Conservation (phyloP, 2,113 vertebrate species). For the Gallinago media region DNA sequence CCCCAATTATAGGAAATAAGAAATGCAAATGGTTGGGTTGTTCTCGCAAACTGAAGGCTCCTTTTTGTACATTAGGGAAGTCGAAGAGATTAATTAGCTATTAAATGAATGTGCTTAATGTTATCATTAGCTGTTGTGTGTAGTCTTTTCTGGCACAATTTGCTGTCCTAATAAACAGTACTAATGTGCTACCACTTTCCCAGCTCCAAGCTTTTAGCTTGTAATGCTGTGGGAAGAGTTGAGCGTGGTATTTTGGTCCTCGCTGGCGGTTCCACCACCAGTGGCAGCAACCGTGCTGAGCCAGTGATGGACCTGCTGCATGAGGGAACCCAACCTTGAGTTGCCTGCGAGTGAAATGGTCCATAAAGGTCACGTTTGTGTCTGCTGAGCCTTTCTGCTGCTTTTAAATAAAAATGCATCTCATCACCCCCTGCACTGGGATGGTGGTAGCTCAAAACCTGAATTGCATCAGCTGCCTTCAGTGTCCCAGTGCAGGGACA, state of each 20-base stretch:
- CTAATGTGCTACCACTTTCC: not conserved
- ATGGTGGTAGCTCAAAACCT: no score
- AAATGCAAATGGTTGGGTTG: not conserved
- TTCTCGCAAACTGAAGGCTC: not conserved
- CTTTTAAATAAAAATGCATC: rapidly evolving
- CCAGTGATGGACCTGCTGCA: rapidly evolving
- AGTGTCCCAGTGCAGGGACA: not conserved
- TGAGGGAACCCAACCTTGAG: not conserved
- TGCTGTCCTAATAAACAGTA: not conserved
- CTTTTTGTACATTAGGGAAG: not conserved
- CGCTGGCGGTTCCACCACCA: rapidly evolving
- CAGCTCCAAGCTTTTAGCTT: not conserved
- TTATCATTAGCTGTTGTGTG: not conserved
- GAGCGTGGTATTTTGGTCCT: rapidly evolving
- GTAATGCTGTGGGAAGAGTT: rapidly evolving
- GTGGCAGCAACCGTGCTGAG: rapidly evolving
- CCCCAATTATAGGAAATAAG: not conserved
- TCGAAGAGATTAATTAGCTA: slow-evolving; percentile 48
- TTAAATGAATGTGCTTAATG: not conserved
- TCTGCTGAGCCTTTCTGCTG: not conserved
- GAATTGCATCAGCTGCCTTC: rapidly evolving
- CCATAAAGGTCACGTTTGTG: not conserved
- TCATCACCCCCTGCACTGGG: rapidly evolving
- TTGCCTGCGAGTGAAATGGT: rapidly evolving
- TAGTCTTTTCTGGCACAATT: not conserved